phyloP scores from a whole-genome alignment of 2,888 invertebrate species.

The Lochmaea crataegi region DNA sequence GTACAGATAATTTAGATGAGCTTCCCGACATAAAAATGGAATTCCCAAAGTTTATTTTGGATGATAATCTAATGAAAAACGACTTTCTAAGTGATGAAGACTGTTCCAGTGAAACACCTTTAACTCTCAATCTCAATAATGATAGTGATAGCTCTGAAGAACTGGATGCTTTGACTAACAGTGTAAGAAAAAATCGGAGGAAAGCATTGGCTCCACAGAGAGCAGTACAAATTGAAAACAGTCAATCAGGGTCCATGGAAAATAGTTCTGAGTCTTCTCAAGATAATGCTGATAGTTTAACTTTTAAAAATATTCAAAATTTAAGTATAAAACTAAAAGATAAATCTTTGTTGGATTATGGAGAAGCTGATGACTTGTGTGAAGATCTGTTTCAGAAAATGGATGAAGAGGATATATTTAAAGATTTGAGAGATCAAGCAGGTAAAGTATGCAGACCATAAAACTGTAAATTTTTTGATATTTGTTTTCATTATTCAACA shows the following conservation, averaged over 20 bases:
- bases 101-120: conserved; percentile 41
- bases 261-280: conserved; percentile 58
- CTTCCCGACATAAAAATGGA: conserved; percentile 53
- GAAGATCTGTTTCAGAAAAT: conserved; percentile 56
- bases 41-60: conserved; percentile 48
- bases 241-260: conserved; percentile 51
- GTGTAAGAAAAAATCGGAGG: conserved; percentile 55
- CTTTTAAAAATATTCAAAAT: conserved; percentile 41
- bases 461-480: too few relatives aligned
- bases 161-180: conserved; percentile 35
- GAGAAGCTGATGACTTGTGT: conserved; percentile 41
- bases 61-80: conserved; percentile 47
- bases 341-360: conserved; percentile 39
- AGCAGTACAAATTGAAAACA: conserved; percentile 56
- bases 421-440: conserved; percentile 59
- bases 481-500: too few relatives aligned
- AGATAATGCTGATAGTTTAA: conserved; percentile 49
- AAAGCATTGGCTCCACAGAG: conserved; percentile 59
- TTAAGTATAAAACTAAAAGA: conserved; percentile 40
- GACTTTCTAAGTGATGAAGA: conserved; percentile 51
- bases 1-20: conserved; percentile 49
- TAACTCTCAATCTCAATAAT: conserved; percentile 46
- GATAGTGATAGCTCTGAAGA: conserved; percentile 51
- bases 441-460: conserved; percentile 46
- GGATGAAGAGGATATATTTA: conserved; percentile 60